Evolutionary conservation across 2,113 vertebrate species (phyloP), one percentile per base, ranked within the genome.

Genomic region (Dryoscopus gambensis): DNA sequence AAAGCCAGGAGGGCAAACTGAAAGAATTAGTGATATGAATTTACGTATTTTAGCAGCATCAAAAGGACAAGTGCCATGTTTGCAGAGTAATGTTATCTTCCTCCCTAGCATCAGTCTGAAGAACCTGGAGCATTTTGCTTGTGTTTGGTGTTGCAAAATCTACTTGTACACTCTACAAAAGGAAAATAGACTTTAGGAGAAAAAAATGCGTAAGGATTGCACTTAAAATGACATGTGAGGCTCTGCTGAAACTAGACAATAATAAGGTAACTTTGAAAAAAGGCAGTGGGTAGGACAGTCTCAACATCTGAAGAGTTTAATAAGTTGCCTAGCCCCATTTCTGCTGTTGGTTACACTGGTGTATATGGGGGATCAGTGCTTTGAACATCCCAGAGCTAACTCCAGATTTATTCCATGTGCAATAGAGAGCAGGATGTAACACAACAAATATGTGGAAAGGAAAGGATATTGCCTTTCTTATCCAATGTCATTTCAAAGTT

Each of bases 401-500:
- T 82, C 78, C 55, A 87, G 82, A 31, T 94, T 93, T 94, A 91
- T 76, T 42, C 67, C 55, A 78, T 24, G 44, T 69, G 62, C 67
- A 91, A 86, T 20, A 37, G 78, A 83, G 64, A 87, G 74, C 42
- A 67, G 67, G 70, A 96, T 23, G 59, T 85, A 90, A 73, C 91
- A 89, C 67, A 65, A 95, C 62, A 95, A 94, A 88, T 86, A 90
- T 7, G 50, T 67, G 63, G 63, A 63, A 86, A 77, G 52, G 30
- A 94, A 83, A 83, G 46, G 60, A 93, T 92, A 96, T 96, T 96
- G 79, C 90, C 96, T 96, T 91, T 80, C 71, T 94, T 90, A 93
- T 86, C 92, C 93, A 67, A 31, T 15, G 59, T 86, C 57, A 91
- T 96, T 96, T 95, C 85, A 60, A 95, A 96, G 91, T 94, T 96